These are phyloP conservation scores for Heterohyrax brucei DNA, from an alignment of 2,797 vertebrate genomes.

Conservation along the genomic window DNA sequence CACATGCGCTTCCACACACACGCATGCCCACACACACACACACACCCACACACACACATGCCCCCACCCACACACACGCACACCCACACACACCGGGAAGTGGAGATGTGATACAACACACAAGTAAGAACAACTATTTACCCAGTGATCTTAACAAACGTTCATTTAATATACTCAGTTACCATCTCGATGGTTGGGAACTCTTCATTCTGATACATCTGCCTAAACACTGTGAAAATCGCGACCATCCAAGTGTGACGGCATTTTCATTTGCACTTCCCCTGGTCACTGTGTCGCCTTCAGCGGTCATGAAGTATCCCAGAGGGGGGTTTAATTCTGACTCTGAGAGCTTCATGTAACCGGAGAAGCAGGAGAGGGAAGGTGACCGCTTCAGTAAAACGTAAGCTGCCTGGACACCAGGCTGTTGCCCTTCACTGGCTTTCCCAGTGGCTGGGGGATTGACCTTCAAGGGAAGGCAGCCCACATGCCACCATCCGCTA, in stretches of 20 bases:
- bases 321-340: too few relatives aligned
- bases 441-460: background rate
- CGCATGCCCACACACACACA: too few relatives aligned
- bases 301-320: too few relatives aligned
- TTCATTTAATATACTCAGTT: background rate
- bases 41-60: too few relatives aligned
- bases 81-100: conserved; percentile 14
- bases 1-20: too few relatives aligned
- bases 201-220: background rate
- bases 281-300: background rate
- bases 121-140: background rate
- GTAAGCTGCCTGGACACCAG: background rate
- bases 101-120: background rate
- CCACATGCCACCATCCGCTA: background rate
- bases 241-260: background rate
- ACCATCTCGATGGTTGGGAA: background rate
- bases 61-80: too few relatives aligned
- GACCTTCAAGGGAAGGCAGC: background rate
- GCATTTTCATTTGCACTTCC: background rate
- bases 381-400: background rate
- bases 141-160: background rate
- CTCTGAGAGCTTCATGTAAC: background rate
- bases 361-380: background rate
- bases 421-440: background rate
- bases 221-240: background rate